Evolutionary conservation across 2,113 vertebrate genomes (phyloP).

Genomic region (Corvus hawaiiensis): DNA sequence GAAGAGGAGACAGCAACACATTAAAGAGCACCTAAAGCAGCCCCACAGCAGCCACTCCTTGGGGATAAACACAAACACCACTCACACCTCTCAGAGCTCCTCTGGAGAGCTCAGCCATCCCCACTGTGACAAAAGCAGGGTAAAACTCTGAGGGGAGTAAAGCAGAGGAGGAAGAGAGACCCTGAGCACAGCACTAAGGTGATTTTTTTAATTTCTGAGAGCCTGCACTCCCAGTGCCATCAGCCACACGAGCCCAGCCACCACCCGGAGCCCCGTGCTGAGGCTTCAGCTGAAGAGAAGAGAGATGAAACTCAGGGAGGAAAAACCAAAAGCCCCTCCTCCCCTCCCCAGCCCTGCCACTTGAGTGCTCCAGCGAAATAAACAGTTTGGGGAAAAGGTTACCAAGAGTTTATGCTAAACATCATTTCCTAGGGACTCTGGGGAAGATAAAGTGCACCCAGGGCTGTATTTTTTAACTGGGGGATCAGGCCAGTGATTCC

Average conservation of each 20-base stretch:
- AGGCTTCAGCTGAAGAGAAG: not conserved
- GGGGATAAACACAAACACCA: not conserved
- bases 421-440: not conserved
- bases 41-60: not conserved
- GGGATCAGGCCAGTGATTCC: not conserved
- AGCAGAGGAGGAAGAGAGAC: not conserved
- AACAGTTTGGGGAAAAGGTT: not conserved
- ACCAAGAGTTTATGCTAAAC: not conserved
- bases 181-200: not conserved
- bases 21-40: not conserved
- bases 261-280: fast-evolving
- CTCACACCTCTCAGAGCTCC: not conserved
- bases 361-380: not conserved
- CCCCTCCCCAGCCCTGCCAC: not conserved
- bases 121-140: fast-evolving
- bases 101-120: not conserved
- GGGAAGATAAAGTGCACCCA: not conserved
- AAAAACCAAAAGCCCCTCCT: not conserved
- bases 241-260: not conserved
- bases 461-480: not conserved
- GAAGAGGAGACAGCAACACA: not conserved
- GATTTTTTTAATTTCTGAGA: not conserved
- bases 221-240: fast-evolving
- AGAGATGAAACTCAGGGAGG: not conserved
- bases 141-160: fast-evolving